Conservation (phyloP, 2,113 vertebrate species). For the Pundamilia nyererei region DNA sequence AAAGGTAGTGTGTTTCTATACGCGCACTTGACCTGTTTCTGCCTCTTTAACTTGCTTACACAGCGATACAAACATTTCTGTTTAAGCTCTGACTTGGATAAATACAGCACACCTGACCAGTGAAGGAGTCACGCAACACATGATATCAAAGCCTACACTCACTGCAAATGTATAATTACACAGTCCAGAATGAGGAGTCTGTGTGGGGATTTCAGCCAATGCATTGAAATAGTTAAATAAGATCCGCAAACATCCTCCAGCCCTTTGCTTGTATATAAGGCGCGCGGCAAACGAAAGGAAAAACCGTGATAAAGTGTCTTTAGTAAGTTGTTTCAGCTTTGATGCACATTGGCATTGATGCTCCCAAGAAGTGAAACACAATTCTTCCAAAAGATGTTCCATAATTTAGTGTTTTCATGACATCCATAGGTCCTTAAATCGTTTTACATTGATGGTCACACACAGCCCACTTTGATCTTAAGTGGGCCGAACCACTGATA, state of each 20-base stretch:
- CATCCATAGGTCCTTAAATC: neutral
- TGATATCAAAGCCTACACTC: neutral
- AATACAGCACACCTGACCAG: neutral
- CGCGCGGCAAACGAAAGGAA: neutral
- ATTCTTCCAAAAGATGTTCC: neutral
- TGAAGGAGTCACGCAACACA: neutral
- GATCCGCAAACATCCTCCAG: neutral
- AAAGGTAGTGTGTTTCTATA: neutral
- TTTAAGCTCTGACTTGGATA: neutral
- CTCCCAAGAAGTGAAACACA: neutral
- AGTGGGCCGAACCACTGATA: neutral
- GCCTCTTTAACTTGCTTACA: neutral
- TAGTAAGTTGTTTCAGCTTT: neutral
- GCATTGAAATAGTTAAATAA: neutral
- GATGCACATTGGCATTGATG: fast-evolving
- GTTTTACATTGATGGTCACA: neutral
- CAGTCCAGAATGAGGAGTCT: neutral
- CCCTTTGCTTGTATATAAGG: neutral
- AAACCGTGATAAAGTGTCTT: neutral
- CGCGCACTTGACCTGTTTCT: neutral
- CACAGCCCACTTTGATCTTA: neutral
- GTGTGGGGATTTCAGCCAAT: neutral
- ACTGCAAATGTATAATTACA: neutral
- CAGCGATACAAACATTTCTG: neutral
- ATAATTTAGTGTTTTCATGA: neutral